phyloP scores from a whole-genome alignment of 2,888 invertebrate genomes.

The Metellina segmentata region DNA sequence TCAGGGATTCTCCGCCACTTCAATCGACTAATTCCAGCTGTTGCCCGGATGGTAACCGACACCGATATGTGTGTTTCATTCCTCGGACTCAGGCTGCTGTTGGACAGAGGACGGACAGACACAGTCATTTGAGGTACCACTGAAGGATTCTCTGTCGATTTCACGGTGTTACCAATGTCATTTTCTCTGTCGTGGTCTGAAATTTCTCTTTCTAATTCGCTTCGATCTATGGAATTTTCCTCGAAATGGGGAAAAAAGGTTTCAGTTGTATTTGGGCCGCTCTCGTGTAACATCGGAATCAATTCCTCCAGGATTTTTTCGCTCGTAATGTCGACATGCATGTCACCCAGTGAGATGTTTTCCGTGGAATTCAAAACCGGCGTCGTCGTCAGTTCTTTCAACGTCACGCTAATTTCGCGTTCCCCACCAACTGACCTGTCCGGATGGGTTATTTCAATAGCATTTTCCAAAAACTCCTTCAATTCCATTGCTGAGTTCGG shows the following conservation, averaged over 20 bases:
- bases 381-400: background rate
- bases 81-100: background rate
- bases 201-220: background rate
- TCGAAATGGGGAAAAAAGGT: background rate
- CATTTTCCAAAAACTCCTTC: background rate
- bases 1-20: slow-evolving; percentile 55
- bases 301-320: background rate
- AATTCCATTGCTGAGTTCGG: background rate
- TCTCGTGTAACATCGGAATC: background rate
- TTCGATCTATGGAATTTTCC: background rate
- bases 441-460: background rate
- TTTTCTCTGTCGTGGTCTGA: background rate
- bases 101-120: background rate
- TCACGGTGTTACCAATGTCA: background rate
- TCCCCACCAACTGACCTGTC: background rate
- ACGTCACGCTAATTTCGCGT: background rate
- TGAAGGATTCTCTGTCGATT: background rate
- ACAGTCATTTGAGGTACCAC: background rate
- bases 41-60: slow-evolving; percentile 52
- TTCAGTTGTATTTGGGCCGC: background rate
- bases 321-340: background rate
- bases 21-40: slow-evolving; percentile 52
- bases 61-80: slow-evolving; percentile 64
- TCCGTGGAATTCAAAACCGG: background rate
- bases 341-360: background rate